phyloP scores from a whole-genome alignment of 2,888 invertebrate species.

The Agrypnus murinus region DNA sequence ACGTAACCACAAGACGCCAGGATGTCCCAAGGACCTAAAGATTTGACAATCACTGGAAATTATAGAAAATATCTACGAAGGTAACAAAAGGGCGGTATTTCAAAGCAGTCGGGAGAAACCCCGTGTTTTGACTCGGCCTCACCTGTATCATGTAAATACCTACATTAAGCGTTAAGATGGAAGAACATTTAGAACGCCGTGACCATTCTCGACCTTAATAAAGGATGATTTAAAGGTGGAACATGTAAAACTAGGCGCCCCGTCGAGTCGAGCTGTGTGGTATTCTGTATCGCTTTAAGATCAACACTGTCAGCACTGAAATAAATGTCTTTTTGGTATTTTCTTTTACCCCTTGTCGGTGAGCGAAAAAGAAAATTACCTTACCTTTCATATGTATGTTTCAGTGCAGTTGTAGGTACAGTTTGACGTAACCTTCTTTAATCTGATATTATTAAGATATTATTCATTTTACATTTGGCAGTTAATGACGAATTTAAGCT shows the following conservation, averaged over 20 bases:
- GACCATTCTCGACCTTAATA: slow-evolving; percentile 56
- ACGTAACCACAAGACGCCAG: slow-evolving; percentile 53
- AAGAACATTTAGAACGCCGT: slow-evolving; percentile 60
- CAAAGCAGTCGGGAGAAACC: slow-evolving; percentile 57
- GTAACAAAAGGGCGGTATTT: slow-evolving; percentile 63
- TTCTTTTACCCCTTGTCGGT: slow-evolving; percentile 63
- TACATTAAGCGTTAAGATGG: slow-evolving; percentile 69
- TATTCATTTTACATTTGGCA: too few relatives aligned
- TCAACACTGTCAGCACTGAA: slow-evolving; percentile 70
- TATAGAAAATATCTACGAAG: slow-evolving; percentile 62
- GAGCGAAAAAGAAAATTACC: slow-evolving; percentile 57
- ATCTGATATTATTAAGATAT: too few relatives aligned
- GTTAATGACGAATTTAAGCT: too few relatives aligned
- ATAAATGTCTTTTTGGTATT: slow-evolving; percentile 69
- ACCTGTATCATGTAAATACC: slow-evolving; percentile 70
- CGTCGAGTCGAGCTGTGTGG: slow-evolving; percentile 69
- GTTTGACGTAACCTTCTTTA: too few relatives aligned
- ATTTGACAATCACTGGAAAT: slow-evolving; percentile 61
- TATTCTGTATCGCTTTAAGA: slow-evolving; percentile 66
- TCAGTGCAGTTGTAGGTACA: too few relatives aligned
- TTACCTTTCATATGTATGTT: not conserved
- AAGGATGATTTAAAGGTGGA: slow-evolving; percentile 52
- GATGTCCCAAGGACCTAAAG: slow-evolving; percentile 48
- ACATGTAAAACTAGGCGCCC: slow-evolving; percentile 61
- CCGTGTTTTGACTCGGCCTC: slow-evolving; percentile 69